Base-by-base conservation (phyloP, 2,797 vertebrate genomes). In the Sebastes cheni region DNA sequence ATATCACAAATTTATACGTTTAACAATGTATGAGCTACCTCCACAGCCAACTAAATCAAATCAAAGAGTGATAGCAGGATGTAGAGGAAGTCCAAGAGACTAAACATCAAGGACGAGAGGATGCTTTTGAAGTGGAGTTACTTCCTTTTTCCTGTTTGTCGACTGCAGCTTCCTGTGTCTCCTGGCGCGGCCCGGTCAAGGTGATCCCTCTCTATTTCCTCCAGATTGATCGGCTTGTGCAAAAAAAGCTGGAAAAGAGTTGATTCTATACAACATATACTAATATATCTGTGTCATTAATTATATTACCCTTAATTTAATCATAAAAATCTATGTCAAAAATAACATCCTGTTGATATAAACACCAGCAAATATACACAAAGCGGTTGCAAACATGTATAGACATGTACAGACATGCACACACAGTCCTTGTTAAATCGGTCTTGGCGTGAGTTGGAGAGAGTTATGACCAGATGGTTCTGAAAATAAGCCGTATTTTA, bases 141-240 rank as follows among this genome's bases (percentile, higher is more conserved):
- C 73, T 86, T 92, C 90, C 90, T 75, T 11, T 50, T 91, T 92
- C 92, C 89, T 93, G 87, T 90, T 91, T 88, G 86, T 72, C 69
- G 1, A 14, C 72, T 61, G 59, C 8, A 3, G 14, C 84, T 88
- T 93, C 92, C 92, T 80, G 82, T 73, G 76, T 72, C 65, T 88
- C 74, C 36, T 36, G 23, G 50, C 39, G 42, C 2, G 2, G 2
- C 39, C 54, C 10, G 73, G 62, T 88, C 83, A 81, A 88, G 81
- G 79, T 77, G 82, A 84, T 74, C 27, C 42, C 25, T 32, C 36
- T 55, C 32, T 7, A 39, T 67, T 82, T 87, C 85, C 76, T 80
- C 78, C 72, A 29, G 32, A 84, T 83, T 69, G 50, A 74, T 77
- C 58, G 42, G 60, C 62, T 39, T 77, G 83, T 88, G 83, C 83